Evolutionary conservation across 2,797 vertebrate genomes (phyloP).

Genomic region (Paramormyrops hopkinsi): DNA sequence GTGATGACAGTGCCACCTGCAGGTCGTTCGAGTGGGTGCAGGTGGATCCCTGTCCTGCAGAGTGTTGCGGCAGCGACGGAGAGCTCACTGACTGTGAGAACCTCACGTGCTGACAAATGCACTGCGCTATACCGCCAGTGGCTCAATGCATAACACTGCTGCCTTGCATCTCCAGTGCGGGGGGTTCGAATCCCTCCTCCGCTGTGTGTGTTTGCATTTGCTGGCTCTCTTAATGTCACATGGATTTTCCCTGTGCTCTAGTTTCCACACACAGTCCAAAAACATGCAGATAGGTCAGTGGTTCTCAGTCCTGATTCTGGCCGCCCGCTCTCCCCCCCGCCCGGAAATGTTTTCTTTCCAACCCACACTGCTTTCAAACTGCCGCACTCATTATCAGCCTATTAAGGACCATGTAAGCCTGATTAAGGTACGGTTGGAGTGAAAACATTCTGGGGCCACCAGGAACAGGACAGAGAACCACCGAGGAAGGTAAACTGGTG

Average conservation of each 20-base stretch:
- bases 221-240: neutral
- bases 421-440: neutral
- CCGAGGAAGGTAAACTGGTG: neutral
- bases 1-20: conserved; percentile 67
- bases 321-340: too few relatives aligned
- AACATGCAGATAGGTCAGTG: neutral
- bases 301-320: neutral
- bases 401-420: neutral
- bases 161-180: neutral
- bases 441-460: neutral
- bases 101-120: neutral
- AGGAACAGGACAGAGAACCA: neutral
- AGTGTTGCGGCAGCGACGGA: neutral
- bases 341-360: too few relatives aligned
- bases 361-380: neutral
- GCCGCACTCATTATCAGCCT: neutral
- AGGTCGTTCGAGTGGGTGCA: conserved; percentile 44
- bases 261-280: neutral
- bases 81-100: neutral
- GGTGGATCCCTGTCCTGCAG: neutral
- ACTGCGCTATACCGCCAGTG: neutral
- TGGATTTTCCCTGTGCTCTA: neutral
- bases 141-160: neutral
- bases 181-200: neutral
- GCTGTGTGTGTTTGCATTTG: neutral